phyloP scores from a whole-genome alignment of 2,888 invertebrate genomes.

The Epinotia brunnichana region DNA sequence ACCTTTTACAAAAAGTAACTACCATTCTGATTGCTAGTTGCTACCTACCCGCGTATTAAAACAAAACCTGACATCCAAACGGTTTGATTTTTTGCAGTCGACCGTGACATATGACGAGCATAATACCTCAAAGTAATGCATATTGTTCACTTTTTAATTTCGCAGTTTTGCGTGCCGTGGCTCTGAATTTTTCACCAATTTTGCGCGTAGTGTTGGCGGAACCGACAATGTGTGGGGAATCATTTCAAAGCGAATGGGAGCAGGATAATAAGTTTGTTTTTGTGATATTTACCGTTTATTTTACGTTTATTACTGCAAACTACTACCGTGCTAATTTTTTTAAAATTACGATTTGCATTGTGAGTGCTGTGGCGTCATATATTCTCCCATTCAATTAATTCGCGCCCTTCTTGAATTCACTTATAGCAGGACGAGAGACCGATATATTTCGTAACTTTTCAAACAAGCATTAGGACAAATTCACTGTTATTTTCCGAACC shows the following conservation, averaged over 20 bases:
- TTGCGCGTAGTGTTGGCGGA: constrained; percentile 12
- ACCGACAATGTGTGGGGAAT: constrained; percentile 12
- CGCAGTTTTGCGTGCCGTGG: constrained; percentile 10
- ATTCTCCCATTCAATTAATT: too few species aligned
- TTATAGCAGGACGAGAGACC: too few species aligned
- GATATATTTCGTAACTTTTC: too few species aligned
- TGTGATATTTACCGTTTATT: neutral
- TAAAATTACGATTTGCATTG: neutral
- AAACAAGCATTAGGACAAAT: too few species aligned
- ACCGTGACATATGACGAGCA: neutral
- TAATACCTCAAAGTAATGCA: neutral
- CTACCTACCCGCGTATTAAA: neutral
- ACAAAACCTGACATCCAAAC: neutral
- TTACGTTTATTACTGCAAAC: neutral
- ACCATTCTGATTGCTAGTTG: neutral
- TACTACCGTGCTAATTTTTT: neutral
- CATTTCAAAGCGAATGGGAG: constrained; percentile 1
- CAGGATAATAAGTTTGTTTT: neutral
- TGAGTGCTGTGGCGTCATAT: neutral
- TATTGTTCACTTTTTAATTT: constrained; percentile 20
- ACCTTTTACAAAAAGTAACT: neutral
- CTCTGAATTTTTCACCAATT: constrained; percentile 7
- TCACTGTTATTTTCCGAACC: too few species aligned
- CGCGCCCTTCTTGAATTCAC: too few species aligned
- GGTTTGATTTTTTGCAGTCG: neutral